phyloP scores from a whole-genome alignment of 2,797 vertebrate species.

The Schizopygopsis pylzovi region DNA sequence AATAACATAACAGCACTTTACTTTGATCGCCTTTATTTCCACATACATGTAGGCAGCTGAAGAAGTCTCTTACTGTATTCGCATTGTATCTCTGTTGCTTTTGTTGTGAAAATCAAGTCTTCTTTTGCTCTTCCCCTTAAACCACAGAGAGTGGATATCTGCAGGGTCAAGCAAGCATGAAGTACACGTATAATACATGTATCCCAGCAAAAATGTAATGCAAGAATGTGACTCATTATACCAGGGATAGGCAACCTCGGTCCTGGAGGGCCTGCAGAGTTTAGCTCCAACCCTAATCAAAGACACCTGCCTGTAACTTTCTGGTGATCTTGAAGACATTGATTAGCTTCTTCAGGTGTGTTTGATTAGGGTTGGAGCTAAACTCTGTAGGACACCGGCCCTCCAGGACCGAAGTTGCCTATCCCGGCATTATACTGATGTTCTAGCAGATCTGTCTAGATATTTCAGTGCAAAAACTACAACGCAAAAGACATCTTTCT shows the following conservation, averaged over 20 bases:
- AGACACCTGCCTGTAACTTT: too few relatives aligned
- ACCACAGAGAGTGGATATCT: not conserved
- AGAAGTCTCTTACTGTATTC: slow-evolving; percentile 4
- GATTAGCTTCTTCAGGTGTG: too few relatives aligned
- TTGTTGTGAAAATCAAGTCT: not conserved
- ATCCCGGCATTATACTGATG: not conserved
- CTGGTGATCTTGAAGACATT: too few relatives aligned
- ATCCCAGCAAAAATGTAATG: slow-evolving; percentile 20
- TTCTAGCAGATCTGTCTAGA: not conserved
- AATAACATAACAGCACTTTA: slow-evolving; percentile 51
- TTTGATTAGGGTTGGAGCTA: too few relatives aligned
- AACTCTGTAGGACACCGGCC: too few relatives aligned
- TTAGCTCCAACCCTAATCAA: too few relatives aligned
- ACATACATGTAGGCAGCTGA: slow-evolving; percentile 40
- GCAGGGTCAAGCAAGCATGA: slow-evolving; percentile 17
- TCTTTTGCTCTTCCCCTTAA: not conserved
- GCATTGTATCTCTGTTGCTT: slow-evolving; percentile 26
- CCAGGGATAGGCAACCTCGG: too few relatives aligned
- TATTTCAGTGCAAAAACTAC: slow-evolving; percentile 44
- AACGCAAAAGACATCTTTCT: not conserved
- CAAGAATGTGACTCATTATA: not conserved
- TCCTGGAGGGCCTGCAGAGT: too few relatives aligned
- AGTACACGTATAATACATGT: not conserved
- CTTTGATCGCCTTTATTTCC: slow-evolving; percentile 47
- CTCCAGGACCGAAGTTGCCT: too few relatives aligned